Conservation (phyloP, 2,888 invertebrate genomes). For the Dolichomitus sp. region DNA sequence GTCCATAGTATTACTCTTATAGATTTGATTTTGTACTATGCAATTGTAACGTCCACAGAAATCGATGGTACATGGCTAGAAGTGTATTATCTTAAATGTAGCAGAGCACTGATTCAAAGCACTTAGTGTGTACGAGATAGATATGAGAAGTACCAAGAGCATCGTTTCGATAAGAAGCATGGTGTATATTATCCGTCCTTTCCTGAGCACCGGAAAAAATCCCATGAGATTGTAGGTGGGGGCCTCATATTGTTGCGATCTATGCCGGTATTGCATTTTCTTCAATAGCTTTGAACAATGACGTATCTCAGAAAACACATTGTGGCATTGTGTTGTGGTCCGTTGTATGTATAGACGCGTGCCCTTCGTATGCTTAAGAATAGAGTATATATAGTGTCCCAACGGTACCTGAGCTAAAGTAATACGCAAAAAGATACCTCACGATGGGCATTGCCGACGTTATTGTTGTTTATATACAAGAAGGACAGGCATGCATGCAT, state of each 20-base stretch:
- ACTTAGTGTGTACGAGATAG: constrained; percentile 28
- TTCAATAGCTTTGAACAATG: constrained; percentile 79
- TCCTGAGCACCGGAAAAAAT: constrained; percentile 10
- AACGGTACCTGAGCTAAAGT: constrained; percentile 74
- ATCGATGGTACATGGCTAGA: no score
- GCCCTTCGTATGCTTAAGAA: constrained; percentile 29
- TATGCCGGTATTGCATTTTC: constrained; percentile 75
- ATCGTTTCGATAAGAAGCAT: constrained; percentile 36
- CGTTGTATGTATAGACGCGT: constrained; percentile 16
- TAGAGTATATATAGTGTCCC: constrained; percentile 69
- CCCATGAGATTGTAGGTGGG: constrained; percentile 69
- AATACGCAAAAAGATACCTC: constrained; percentile 67
- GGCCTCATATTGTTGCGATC: constrained; percentile 76
- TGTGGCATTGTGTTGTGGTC: constrained; percentile 71
- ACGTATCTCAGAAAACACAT: constrained; percentile 73
- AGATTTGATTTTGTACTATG: not conserved
- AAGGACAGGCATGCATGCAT: constrained; percentile 7
- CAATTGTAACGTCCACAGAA: not conserved
- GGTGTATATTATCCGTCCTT: not conserved
- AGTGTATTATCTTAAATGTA: not conserved
- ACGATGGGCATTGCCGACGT: not conserved
- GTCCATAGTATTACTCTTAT: not conserved
- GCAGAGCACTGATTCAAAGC: constrained; percentile 2
- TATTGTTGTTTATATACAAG: not conserved
- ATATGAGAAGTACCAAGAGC: constrained; percentile 32